These are phyloP conservation scores for Fratercula arctica DNA, from an alignment of 2,797 vertebrate genomes.

Conservation along the genomic window DNA sequence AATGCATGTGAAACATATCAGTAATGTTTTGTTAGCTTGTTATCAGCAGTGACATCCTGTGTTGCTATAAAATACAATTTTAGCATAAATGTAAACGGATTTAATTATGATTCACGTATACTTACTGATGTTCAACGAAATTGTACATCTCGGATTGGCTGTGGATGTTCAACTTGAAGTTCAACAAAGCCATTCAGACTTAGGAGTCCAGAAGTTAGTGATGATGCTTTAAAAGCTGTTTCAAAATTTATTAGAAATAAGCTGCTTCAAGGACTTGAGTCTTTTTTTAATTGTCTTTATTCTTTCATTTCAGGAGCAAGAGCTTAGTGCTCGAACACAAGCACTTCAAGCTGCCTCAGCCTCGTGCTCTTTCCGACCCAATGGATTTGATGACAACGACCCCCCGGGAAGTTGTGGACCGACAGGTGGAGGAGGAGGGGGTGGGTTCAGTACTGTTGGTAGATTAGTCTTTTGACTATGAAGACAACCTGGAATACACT, in stretches of 20 bases:
- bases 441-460: conserved; percentile 93
- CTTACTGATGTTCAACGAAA: rapidly evolving
- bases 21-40: neutral
- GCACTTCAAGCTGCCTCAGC: conserved; percentile 93
- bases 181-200: neutral
- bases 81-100: neutral
- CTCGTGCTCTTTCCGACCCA: conserved; percentile 94
- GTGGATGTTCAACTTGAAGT: neutral
- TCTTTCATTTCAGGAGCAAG: conserved; percentile 88
- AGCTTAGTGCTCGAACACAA: conserved; percentile 92
- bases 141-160: neutral
- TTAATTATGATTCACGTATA: neutral
- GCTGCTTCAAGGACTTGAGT: neutral
- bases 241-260: neutral
- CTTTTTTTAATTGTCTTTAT: neutral
- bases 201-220: neutral
- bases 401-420: conserved; percentile 97
- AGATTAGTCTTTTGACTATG: conserved; percentile 92
- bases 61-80: neutral
- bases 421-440: conserved; percentile 90
- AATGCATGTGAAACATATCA: rapidly evolving
- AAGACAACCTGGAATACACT: conserved; percentile 68
- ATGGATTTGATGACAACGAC: conserved; percentile 97
- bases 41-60: neutral
- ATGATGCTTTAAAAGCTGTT: neutral